Base-by-base conservation (phyloP, 1,140 invertebrate genomes). In the Drosophila kepulauana region DNA sequence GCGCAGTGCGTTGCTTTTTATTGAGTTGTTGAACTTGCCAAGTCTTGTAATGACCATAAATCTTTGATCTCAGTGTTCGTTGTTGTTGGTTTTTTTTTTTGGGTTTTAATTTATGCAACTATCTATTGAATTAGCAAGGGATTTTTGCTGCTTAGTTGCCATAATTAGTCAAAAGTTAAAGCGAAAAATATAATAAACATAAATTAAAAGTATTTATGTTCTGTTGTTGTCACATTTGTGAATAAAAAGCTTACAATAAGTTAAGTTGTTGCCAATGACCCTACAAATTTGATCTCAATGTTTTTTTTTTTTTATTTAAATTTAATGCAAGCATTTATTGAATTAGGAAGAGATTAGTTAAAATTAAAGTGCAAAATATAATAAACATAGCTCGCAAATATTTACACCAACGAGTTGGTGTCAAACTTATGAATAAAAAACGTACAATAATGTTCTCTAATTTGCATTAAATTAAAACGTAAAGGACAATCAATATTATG, bases 21-120 rank as follows among this genome's bases (percentile, higher is more conserved):
- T 57, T 52, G 41, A 52, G 56, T 54, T 59, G 54, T 35, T n/a
- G 33, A n/a, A 11, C 7, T 25, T 45, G 16, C 11, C 25, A 28
- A 33, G 28, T 54, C n/a, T 30, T 33, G 30, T 54, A 54, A 54
- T 54, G 28, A 13, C 59, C 49, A 64, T 64, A 52, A 64, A 59
- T 62, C 59, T 48, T 35, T 33, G n/a, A 33, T 35, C 51, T 33
- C 6, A 13, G 8, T n/a, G 41, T 46, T 57, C 11, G 30, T 38
- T 38, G 30, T 38, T 38, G 35, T 38, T 0, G 20, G 13, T 59
- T 51, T 25, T 16, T 35, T 25, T 16, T 41, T 11, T 13, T 3
- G 15, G 2, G 35, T 10, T 10, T 38, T 54, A 25, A 43, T 43
- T 70, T 43, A 62, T 41, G 16, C 16, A 20, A 52, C 13, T 25